Conservation (phyloP, 2,797 vertebrate species). For the Varecia variegata region DNA sequence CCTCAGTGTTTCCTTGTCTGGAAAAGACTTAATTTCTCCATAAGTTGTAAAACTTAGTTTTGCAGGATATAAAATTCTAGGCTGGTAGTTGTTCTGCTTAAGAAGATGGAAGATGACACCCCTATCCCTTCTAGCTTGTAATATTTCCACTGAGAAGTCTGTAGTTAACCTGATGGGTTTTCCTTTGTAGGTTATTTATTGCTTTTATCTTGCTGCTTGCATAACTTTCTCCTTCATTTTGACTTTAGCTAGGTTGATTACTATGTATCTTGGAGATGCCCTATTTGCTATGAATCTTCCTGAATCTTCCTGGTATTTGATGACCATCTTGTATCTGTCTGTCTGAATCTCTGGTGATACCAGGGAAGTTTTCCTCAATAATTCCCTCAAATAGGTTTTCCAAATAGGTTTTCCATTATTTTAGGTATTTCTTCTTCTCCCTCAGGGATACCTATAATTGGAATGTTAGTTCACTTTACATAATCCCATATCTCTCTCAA, state of each 20-base stretch:
- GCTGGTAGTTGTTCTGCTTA: neutral
- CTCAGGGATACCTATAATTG: neutral
- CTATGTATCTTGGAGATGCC: neutral
- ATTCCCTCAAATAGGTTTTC: neutral
- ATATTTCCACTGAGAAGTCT: neutral
- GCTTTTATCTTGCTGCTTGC: neutral
- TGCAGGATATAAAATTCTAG: neutral
- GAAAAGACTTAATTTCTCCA: neutral
- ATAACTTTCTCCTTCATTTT: neutral
- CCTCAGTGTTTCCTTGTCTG: neutral
- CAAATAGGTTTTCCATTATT: neutral
- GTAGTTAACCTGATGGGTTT: neutral
- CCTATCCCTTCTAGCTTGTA: neutral
- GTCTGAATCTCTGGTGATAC: neutral
- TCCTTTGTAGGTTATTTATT: neutral
- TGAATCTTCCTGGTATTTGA: neutral
- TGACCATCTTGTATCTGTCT: neutral
- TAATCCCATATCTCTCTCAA: neutral
- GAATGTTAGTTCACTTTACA: neutral
- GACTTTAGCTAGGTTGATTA: neutral
- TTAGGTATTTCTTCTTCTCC: neutral
- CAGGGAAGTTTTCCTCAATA: neutral
- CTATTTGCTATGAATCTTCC: neutral
- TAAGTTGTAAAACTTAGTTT: neutral
- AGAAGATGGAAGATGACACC: neutral